Evolutionary conservation across 2,113 vertebrate species (phyloP).

Genomic region (Butastur rufipennis): DNA sequence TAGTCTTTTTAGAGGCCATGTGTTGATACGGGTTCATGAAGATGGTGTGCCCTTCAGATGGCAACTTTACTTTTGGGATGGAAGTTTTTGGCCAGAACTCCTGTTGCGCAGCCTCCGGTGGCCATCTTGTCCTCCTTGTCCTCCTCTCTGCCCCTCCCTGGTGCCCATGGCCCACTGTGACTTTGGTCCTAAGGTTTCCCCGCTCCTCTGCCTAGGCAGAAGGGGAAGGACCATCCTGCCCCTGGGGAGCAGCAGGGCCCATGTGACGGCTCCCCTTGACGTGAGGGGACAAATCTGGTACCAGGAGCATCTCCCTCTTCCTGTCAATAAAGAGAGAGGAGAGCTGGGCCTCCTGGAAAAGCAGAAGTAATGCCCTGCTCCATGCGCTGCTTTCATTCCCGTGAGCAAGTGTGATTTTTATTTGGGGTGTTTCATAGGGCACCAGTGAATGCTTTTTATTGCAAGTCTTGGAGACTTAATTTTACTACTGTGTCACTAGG

Average conservation of each 20-base stretch:
- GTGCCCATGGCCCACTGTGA: no score
- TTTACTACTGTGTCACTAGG: slow-evolving; percentile 31
- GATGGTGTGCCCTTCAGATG: not conserved
- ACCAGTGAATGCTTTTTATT: not conserved
- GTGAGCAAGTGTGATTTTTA: not conserved
- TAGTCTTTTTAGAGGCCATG: not conserved
- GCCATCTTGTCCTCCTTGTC: not conserved
- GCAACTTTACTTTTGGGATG: not conserved
- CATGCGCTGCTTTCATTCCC: not conserved
- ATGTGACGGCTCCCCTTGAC: not conserved
- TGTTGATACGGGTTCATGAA: not conserved
- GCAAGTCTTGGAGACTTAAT: not conserved
- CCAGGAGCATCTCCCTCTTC: not conserved
- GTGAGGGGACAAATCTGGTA: not conserved
- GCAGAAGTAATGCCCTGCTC: not conserved
- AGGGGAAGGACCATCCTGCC: not conserved
- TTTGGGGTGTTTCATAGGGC: not conserved
- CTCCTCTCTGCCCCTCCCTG: not conserved
- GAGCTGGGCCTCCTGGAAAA: not conserved
- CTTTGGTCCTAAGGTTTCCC: not conserved
- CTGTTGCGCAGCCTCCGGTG: not conserved
- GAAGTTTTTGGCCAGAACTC: not conserved
- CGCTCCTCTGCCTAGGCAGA: accelerated
- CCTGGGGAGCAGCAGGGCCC: not conserved
- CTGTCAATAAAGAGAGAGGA: not conserved